Evolutionary conservation across 2,113 vertebrate genomes (phyloP).

Genomic region (Ifrita kowaldi): DNA sequence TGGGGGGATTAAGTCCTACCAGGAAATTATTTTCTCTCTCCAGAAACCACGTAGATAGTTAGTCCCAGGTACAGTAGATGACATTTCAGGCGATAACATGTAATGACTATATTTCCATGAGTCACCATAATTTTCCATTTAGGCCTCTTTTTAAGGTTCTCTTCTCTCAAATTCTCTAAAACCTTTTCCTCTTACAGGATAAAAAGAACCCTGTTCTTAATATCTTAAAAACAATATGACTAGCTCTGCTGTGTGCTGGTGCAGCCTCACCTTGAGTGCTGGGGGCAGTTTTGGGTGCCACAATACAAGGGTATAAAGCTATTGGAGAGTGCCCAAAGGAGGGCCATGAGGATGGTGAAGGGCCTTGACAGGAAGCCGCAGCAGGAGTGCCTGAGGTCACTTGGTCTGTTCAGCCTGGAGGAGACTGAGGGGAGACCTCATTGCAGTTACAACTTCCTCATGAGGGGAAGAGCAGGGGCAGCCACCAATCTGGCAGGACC

Average conservation of each 20-base stretch:
- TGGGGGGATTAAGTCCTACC: background rate
- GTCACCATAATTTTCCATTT: background rate
- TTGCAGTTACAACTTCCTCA: rapidly evolving
- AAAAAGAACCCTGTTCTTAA: background rate
- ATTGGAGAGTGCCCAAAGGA: background rate
- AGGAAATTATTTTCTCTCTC: background rate
- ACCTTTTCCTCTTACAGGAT: background rate
- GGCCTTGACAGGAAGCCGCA: rapidly evolving
- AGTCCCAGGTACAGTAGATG: background rate
- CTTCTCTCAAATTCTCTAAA: background rate
- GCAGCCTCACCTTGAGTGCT: background rate
- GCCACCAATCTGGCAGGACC: background rate
- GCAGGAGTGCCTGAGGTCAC: background rate
- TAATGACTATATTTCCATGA: background rate
- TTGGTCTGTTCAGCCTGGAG: background rate
- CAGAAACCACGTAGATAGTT: background rate
- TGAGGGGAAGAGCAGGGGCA: background rate
- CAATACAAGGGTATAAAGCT: background rate
- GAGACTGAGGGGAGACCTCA: background rate
- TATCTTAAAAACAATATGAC: background rate
- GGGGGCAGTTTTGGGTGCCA: background rate
- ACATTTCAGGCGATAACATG: background rate
- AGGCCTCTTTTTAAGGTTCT: background rate
- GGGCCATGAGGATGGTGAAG: background rate
- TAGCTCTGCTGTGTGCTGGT: background rate